Evolutionary conservation across 2,113 vertebrate genomes (phyloP).

Genomic region (Eidolon helvum): DNA sequence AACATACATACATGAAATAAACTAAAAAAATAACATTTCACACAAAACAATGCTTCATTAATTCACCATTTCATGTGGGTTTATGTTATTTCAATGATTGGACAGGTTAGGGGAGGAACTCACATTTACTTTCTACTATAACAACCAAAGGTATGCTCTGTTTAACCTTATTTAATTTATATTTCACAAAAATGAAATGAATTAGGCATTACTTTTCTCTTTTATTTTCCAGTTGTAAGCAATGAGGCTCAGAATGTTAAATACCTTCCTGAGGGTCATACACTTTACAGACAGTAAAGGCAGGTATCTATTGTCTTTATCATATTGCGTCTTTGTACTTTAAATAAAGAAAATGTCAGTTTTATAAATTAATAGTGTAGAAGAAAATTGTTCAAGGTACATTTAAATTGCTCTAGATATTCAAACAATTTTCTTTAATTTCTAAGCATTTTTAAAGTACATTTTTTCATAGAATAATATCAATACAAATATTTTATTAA

Average conservation of each 20-base stretch:
- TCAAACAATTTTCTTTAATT: not conserved
- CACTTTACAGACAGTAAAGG: not conserved
- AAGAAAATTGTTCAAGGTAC: not conserved
- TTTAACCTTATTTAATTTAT: slow-evolving; percentile 20
- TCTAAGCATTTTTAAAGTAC: not conserved
- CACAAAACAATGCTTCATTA: not conserved
- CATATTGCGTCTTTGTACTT: not conserved
- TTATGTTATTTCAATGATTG: not conserved
- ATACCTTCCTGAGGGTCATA: not conserved
- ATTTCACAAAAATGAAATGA: not conserved
- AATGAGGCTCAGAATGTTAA: not conserved
- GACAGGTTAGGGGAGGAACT: not conserved
- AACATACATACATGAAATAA: too few species aligned
- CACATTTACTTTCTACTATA: not conserved
- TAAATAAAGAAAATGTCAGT: not conserved
- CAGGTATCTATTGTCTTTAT: not conserved
- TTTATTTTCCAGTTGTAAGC: not conserved
- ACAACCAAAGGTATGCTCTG: not conserved
- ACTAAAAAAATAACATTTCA: not conserved
- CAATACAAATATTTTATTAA: slow-evolving; percentile 1
- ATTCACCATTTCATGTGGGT: not conserved
- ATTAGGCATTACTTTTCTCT: not conserved
- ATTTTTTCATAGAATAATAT: not conserved
- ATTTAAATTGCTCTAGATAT: slow-evolving; percentile 10
- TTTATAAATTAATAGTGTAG: not conserved